These are phyloP conservation scores for Leptestheria dahalacensis DNA, from an alignment of 1,140 invertebrate species.

Conservation along the genomic window DNA sequence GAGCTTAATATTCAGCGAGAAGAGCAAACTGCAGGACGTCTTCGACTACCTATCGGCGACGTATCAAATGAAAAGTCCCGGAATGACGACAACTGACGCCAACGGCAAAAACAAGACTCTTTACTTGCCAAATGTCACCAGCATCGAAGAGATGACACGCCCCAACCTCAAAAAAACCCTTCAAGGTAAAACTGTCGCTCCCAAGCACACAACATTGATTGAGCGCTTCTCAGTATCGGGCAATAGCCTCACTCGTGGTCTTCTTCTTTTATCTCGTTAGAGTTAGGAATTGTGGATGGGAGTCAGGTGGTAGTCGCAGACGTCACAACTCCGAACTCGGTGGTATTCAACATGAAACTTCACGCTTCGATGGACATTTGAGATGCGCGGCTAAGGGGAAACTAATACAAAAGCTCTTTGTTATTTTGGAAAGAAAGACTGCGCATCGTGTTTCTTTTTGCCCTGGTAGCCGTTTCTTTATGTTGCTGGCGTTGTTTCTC, in stretches of 20 bases:
- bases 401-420: background rate
- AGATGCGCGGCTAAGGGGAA: background rate
- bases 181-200: constrained; percentile 25
- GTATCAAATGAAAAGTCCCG: constrained; percentile 78
- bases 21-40: constrained; percentile 60
- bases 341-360: constrained; percentile 12
- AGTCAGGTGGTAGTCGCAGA: constrained; percentile 78
- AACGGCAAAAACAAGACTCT: constrained; percentile 72
- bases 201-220: background rate
- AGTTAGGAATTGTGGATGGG: constrained; percentile 65
- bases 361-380: constrained; percentile 2
- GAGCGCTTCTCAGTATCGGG: background rate
- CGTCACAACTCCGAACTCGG: constrained; percentile 64
- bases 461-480: background rate
- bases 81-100: constrained; percentile 56
- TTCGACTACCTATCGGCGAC: constrained; percentile 54
- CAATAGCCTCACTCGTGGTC: background rate
- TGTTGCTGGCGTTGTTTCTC: too few relatives aligned
- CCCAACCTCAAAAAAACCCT: constrained; percentile 73
- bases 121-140: constrained; percentile 77
- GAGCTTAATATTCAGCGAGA: constrained; percentile 48
- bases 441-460: background rate
- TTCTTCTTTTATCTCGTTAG: constrained; percentile 20
- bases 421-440: background rate
- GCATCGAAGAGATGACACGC: constrained; percentile 74